Evolutionary conservation across 2,797 vertebrate genomes (phyloP).

Genomic region (Smutsia gigantea): DNA sequence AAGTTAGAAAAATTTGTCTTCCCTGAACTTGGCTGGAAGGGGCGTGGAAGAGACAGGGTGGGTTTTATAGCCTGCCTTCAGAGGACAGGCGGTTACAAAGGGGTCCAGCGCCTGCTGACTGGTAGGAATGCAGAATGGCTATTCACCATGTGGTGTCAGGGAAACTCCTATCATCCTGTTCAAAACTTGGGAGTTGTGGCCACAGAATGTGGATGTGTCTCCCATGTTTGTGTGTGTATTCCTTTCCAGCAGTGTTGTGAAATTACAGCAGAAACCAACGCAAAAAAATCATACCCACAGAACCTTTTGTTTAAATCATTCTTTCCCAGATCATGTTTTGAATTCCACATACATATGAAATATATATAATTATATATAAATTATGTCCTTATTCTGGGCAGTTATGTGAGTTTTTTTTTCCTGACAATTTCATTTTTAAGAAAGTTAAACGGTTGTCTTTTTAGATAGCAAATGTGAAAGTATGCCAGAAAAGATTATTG

Average conservation of each 20-base stretch:
- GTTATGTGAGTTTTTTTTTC: background rate
- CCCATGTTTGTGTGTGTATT: background rate
- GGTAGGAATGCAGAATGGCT: conserved; percentile 60
- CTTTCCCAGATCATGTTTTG: conserved; percentile 37
- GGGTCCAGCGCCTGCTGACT: conserved; percentile 33
- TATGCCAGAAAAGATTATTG: conserved; percentile 29
- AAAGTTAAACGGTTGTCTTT: background rate
- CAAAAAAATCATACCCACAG: background rate
- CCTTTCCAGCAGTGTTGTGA: conserved; percentile 20
- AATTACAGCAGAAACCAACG: background rate
- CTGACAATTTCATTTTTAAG: background rate
- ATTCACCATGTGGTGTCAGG: background rate
- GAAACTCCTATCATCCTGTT: background rate
- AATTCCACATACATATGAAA: background rate
- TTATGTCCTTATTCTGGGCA: background rate
- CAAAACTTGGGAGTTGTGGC: background rate
- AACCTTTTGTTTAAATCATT: conserved; percentile 58
- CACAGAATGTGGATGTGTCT: background rate
- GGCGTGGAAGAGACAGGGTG: background rate
- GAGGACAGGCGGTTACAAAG: conserved; percentile 27
- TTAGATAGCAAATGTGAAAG: conserved; percentile 34
- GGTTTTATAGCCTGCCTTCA: background rate
- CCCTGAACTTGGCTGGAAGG: background rate
- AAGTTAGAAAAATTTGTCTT: conserved; percentile 34
- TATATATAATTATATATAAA: background rate